Evolutionary conservation across 1,140 invertebrate species (phyloP).

Genomic region (Doryteuthis pealeii): DNA sequence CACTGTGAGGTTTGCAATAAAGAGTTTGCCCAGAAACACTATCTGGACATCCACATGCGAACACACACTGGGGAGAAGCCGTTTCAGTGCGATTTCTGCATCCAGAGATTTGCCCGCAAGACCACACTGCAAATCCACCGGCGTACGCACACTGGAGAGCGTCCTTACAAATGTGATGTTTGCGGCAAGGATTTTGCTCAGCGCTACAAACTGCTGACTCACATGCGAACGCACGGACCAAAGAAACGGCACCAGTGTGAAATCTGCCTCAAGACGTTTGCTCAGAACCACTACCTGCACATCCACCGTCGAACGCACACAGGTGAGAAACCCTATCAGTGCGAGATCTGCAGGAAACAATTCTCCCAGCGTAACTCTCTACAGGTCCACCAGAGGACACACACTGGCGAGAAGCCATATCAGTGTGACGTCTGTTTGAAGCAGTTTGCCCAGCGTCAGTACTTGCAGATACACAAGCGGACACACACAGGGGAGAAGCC

Average conservation of each 20-base stretch:
- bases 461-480: background rate
- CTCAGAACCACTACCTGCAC: constrained; percentile 1
- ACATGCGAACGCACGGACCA: constrained; percentile 69
- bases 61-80: constrained; percentile 27
- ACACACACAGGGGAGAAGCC: constrained; percentile 19
- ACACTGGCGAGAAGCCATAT: constrained; percentile 19
- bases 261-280: constrained; percentile 80
- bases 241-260: constrained; percentile 86
- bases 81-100: constrained; percentile 25
- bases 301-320: constrained; percentile 15
- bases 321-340: constrained; percentile 10
- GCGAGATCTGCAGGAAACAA: constrained; percentile 2
- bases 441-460: constrained; percentile 16
- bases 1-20: constrained; percentile 86
- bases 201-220: constrained; percentile 20
- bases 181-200: constrained; percentile 45
- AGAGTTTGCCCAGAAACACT: constrained; percentile 70
- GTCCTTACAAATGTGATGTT: constrained; percentile 33
- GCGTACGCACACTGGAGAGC: constrained; percentile 37
- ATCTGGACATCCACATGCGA: constrained; percentile 25
- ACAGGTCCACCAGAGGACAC: constrained; percentile 1
- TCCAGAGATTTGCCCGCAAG: constrained; percentile 19
- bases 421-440: background rate
- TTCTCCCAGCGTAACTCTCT: constrained; percentile 5
- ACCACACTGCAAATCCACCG: constrained; percentile 22